phyloP scores from a whole-genome alignment of 23 tunicate genomes.

The Corella eumyota region DNA sequence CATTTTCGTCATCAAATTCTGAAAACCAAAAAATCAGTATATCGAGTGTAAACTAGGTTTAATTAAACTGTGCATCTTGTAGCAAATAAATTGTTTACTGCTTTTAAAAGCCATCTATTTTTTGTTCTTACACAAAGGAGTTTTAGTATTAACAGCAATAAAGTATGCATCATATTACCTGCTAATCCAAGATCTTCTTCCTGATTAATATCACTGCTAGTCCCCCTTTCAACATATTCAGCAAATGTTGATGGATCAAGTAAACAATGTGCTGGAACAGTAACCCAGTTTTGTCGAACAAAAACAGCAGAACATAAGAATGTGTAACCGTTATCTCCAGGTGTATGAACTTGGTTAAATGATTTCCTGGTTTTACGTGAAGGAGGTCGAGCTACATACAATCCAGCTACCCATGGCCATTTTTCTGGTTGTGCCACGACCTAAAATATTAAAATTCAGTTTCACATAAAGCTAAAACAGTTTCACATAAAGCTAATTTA shows the following conservation, averaged over 20 bases:
- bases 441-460: constrained; percentile 4
- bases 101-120: too few species aligned
- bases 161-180: too few species aligned
- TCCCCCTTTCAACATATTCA: constrained; percentile 3
- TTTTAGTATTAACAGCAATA: too few species aligned
- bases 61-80: too few species aligned
- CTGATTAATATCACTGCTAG: too few species aligned
- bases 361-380: background rate
- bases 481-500: too few species aligned
- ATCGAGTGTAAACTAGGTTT: too few species aligned
- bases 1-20: constrained; percentile 22
- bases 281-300: constrained; percentile 49
- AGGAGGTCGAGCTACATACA: constrained; percentile 25
- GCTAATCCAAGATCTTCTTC: too few species aligned
- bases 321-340: constrained; percentile 1
- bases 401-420: constrained; percentile 79
- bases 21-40: background rate
- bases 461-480: too few species aligned
- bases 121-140: too few species aligned
- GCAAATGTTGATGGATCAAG: constrained; percentile 23
- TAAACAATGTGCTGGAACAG: constrained; percentile 74
- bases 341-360: background rate
- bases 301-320: constrained; percentile 76
- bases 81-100: too few species aligned
- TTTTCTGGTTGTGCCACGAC: background rate